Evolutionary conservation across 2,113 vertebrate genomes (phyloP), one percentile per base, ranked within the genome.

Genomic region (Tachycineta bicolor): DNA sequence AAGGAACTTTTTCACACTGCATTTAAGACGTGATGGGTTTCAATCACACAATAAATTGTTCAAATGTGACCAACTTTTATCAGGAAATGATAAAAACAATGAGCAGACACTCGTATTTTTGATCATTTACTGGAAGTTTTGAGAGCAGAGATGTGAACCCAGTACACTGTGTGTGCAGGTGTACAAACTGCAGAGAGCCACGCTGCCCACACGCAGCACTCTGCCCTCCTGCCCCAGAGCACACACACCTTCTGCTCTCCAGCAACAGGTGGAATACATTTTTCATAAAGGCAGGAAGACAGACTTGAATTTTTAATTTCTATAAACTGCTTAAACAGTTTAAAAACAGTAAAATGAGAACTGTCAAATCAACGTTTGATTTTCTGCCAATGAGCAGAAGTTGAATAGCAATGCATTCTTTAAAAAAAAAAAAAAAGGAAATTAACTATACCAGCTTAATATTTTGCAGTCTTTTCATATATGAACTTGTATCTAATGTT

Each of bases 111-210:
- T 59, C 0, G 0, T 53, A 22, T 43, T 88, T 87, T 71, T 52
- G 8, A 86, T 44, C 25, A 41, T 60, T 64, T 56, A 39, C 19
- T 5, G 5, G 9, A 5, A 16, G 21, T 33, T 53, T 82, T 68
- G 29, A 34, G 64, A 58, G 19, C n/a, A 87, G 47, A 87, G 23
- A 41, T 20, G 14, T 43, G 43, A 92, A 47, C 9, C 23, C 55
- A 69, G 67, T n/a, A 34, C 11, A 56, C 0, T 31, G 47, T 6
- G 2, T 24, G 4, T 6, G 21, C 33, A 62, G 25, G 21, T 4
- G 31, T 33, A 71, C 47, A 34, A 76, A 39, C 28, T 43, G 39
- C 39, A 59, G 44, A 53, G 29, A 77, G n/a, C 7, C 9, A 3
- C 20, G 9, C 33, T 4, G 58, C 37, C 25, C 34, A 37, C 10